These are phyloP conservation scores for Vimba vimba DNA, from an alignment of 2,113 vertebrate species.

Conservation along the genomic window DNA sequence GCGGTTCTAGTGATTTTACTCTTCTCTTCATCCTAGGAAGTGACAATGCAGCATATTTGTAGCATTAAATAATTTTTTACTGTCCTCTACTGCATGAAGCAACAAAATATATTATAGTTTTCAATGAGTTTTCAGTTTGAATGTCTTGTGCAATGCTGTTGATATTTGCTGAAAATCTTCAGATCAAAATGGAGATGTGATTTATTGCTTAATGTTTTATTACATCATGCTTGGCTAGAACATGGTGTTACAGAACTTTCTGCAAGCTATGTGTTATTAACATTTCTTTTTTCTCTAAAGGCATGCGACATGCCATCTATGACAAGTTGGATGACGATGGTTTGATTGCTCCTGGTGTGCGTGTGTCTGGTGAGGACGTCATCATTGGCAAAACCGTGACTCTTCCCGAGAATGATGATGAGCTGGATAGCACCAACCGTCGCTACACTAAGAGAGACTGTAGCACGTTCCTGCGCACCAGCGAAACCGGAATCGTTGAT, in stretches of 20 bases:
- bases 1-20: constrained; percentile 36
- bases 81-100: background rate
- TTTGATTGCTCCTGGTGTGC: constrained; percentile 93
- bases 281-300: constrained; percentile 64
- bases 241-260: background rate
- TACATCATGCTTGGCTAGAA: background rate
- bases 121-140: background rate
- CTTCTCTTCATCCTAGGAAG: background rate
- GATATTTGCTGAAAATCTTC: background rate
- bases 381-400: constrained; percentile 98
- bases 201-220: background rate
- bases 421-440: constrained; percentile 91
- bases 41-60: background rate
- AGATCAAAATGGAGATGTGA: background rate
- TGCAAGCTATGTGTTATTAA: background rate
- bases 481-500: constrained; percentile 98
- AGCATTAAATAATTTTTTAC: background rate
- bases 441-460: constrained; percentile 97
- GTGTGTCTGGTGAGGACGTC: constrained; percentile 98
- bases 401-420: constrained; percentile 94
- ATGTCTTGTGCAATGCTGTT: background rate
- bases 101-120: background rate
- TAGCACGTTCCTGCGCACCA: constrained; percentile 95
- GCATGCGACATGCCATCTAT: constrained; percentile 98
- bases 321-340: constrained; percentile 98